Conservation (phyloP, 2,113 vertebrate species). For the Zosterops pallidus region DNA sequence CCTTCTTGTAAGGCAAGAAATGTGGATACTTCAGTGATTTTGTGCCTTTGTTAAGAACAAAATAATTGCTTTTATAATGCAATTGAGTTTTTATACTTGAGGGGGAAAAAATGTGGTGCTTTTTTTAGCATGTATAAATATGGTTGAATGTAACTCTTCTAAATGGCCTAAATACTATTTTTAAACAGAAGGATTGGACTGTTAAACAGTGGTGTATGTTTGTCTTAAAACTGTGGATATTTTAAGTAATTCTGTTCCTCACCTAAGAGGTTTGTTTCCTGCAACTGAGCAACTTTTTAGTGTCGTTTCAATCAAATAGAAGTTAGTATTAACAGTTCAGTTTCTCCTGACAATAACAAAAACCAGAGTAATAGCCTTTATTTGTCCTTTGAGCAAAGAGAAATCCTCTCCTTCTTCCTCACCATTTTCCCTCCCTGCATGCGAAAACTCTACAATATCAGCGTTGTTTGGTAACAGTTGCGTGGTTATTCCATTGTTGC, state of each 20-base stretch:
- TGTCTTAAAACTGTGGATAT: background rate
- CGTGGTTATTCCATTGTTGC: conserved; percentile 28
- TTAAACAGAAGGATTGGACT: background rate
- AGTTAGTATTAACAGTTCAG: background rate
- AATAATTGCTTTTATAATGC: background rate
- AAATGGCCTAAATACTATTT: background rate
- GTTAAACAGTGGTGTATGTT: background rate
- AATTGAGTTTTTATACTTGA: background rate
- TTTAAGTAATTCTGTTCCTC: background rate
- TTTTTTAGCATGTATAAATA: background rate
- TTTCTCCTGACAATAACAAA: background rate
- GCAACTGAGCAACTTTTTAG: background rate
- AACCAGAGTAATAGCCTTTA: background rate
- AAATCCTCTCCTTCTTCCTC: background rate
- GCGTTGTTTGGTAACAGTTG: conserved; percentile 22
- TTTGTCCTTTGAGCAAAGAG: background rate
- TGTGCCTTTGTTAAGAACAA: background rate
- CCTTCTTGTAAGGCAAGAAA: background rate
- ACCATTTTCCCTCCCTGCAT: background rate
- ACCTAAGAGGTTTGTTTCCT: background rate
- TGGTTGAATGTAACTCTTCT: background rate
- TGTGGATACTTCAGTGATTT: background rate
- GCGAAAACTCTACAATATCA: conserved; percentile 20
- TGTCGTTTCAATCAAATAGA: background rate
- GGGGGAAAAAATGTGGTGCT: background rate